Base-by-base conservation (phyloP, 2,888 invertebrate genomes). In the Teleogryllus oceanicus region DNA sequence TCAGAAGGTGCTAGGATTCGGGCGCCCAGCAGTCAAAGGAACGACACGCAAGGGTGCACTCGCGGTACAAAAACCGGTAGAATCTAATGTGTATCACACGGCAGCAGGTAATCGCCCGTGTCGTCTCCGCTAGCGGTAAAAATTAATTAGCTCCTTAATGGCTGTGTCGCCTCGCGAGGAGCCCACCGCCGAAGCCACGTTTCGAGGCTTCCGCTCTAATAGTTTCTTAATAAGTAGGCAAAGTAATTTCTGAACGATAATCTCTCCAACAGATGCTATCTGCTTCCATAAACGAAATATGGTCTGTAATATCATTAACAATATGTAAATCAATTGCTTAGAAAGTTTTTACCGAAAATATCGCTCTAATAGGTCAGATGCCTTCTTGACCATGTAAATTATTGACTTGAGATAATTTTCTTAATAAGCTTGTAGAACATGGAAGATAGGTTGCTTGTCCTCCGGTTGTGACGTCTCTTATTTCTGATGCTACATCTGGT, bases 221-320 rank as follows among this genome's bases (percentile, higher is more conserved):
- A 62, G 62, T 62, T 62, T 62, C 62, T 62, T 62, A 62, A 62
- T 62, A 62, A 62, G 16, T 12, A 62, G 62, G 62, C n/a, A n/a
- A 62, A 62, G 62, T 18, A 62, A 62, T 62, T 62, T 62, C 62
- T 62, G 37, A 8, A 37, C 37, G 37, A 37, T 37, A 37, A 37
- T 37, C 8, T 37, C 37, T 37, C 37, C 62, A 62, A 62, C 62
- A n/a, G 16, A 62, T 62, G n/a, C 62, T 18, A 62, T 62, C 62
- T 62, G 16, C 62, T 62, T 62, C 62, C 62, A 62, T 62, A 62
- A 62, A 62, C 62, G 62, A 62, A 62, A 62, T 62, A 62, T 62
- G 62, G n/a, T n/a, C 62, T 62, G 62, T 62, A 62, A 62, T 62
- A 62, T 62, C 62, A 62, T 62, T 62, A 62, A 62, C 62, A 62